These are phyloP conservation scores for Drosophila suzukii DNA, from an alignment of 1,140 invertebrate genomes.

Conservation along the genomic window DNA sequence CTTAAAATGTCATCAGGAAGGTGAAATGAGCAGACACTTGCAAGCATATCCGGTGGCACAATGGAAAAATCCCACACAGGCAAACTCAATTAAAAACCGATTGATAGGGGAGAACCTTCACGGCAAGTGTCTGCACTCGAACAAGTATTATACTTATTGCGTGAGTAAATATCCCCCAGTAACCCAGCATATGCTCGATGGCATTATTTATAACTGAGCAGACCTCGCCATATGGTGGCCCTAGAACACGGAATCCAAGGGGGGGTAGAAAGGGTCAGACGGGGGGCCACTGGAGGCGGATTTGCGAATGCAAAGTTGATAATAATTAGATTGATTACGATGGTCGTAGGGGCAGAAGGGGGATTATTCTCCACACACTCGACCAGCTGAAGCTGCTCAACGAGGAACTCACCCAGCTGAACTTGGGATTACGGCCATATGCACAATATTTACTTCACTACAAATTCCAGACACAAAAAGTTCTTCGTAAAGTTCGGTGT, in stretches of 20 bases:
- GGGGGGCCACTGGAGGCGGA: neutral
- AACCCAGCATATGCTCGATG: constrained; percentile 23
- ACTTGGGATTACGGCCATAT: constrained; percentile 10
- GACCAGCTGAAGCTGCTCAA: neutral
- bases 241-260: neutral
- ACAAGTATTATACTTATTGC: neutral
- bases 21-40: constrained; percentile 4
- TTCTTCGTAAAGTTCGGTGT: constrained; percentile 20
- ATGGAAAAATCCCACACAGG: constrained; percentile 5
- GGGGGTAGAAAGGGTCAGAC: neutral
- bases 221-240: constrained; percentile 22
- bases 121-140: constrained; percentile 10
- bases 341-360: neutral
- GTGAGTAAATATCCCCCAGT: neutral
- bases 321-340: constrained; percentile 40
- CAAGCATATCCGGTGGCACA: constrained; percentile 12
- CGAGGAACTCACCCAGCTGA: constrained; percentile 6
- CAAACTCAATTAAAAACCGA: constrained; percentile 49
- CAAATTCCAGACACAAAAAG: constrained; percentile 1
- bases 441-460: constrained; percentile 10
- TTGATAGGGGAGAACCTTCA: constrained; percentile 7
- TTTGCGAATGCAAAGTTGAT: constrained; percentile 37
- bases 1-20: constrained; percentile 21
- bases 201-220: constrained; percentile 31
- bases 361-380: neutral